Base-by-base conservation (phyloP, 1,140 invertebrate species). In the Orius laevigatus region DNA sequence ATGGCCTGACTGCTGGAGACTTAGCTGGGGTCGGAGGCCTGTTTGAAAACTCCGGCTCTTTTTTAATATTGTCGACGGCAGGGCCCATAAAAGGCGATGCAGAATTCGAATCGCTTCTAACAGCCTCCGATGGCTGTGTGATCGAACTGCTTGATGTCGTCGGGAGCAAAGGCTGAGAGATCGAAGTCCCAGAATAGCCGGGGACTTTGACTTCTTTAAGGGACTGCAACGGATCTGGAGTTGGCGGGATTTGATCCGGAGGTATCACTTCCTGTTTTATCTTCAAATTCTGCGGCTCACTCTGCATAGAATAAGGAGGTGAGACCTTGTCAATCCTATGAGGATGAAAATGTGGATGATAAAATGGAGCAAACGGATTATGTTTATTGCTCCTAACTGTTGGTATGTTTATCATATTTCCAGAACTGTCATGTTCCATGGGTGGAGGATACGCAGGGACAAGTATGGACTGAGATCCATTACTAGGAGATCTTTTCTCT, bases 161-260 rank as follows among this genome's bases (percentile, higher is more conserved):
- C 2, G 57, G 57, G 36, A 58, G 53, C 36, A 60, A 52, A 14
- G 60, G 59, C 40, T 63, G 61, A 14, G 59, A 57, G 15, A 59
- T 57, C n/a, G 57, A 58, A 15, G 56, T 54, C 9, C 55, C 55
- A 33, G 59, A 55, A 41, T 80, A 85, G 10, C 81, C 81, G 33
- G 81, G 81, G 3, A 84, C 79, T 69, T 84, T 84, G 0, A 85
- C 80, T 60, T 84, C 81, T 58, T 82, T 81, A 2, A 84, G 62
- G 55, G 79, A 82, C 57, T 84, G 81, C 34, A 84, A 57, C 4
- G 81, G 82, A 68, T 84, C 80, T 6, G 72, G 62, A 11, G 71
- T 64, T 34, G 69, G 66, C 39, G 71, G 70, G 47, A 72, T 31
- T 52, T 52, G 53, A 50, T 75, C 71, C 38, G 69, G 65, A 25